Evolutionary conservation across 2,797 vertebrate genomes (phyloP).

Genomic region (Galago senegalensis): DNA sequence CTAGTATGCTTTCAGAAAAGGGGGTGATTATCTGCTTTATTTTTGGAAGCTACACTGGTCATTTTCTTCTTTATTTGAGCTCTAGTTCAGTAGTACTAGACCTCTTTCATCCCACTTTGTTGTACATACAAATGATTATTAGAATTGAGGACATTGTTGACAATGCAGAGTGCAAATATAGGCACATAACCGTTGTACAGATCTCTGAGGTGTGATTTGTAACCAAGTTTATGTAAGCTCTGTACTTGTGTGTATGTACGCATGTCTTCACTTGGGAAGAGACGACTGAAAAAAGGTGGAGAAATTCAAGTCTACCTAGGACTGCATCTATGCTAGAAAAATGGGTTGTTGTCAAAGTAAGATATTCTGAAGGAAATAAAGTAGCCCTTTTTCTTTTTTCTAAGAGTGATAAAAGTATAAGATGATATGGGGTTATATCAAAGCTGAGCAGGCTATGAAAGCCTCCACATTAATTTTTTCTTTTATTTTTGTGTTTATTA

Average conservation of each 20-base stretch:
- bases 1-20: not conserved
- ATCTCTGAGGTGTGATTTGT: not conserved
- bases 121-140: not conserved
- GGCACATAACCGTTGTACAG: not conserved
- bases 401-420: not conserved
- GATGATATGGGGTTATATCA: not conserved
- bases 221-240: not conserved
- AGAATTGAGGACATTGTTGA: not conserved
- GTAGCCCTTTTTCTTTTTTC: not conserved
- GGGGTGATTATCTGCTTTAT: not conserved
- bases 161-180: not conserved
- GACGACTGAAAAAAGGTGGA: not conserved
- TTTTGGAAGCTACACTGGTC: not conserved
- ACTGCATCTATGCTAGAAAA: not conserved
- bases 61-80: not conserved
- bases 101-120: not conserved
- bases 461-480: not conserved
- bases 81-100: not conserved
- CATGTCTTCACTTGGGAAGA: not conserved
- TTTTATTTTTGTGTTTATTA: constrained; percentile 53
- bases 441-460: constrained; percentile 34
- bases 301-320: not conserved
- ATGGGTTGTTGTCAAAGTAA: not conserved
- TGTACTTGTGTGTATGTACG: not conserved
- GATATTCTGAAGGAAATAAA: not conserved